phyloP scores from a whole-genome alignment of 2,888 invertebrate genomes.

The Ypsolopha scabrella region DNA sequence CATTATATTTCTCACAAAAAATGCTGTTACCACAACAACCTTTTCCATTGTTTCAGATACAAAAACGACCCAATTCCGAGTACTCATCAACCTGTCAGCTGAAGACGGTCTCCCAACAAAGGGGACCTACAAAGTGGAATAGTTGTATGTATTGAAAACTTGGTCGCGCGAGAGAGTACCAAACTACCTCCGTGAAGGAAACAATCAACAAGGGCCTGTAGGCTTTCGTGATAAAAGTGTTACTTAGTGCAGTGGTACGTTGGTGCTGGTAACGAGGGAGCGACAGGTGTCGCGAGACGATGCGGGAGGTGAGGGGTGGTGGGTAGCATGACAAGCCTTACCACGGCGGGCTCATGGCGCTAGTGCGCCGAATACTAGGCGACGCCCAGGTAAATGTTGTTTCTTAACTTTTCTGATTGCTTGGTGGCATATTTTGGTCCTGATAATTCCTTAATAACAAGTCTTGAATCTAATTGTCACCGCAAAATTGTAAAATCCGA shows the following conservation, averaged over 20 bases:
- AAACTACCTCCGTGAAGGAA: too few species aligned
- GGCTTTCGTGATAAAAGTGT: background rate
- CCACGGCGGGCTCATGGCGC: slow-evolving; percentile 83
- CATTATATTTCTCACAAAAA: too few species aligned
- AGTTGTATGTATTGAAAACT: slow-evolving; percentile 10
- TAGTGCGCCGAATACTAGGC: slow-evolving; percentile 87
- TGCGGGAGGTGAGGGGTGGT: slow-evolving; percentile 42
- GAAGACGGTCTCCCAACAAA: slow-evolving; percentile 11
- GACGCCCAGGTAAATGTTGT: slow-evolving; percentile 80
- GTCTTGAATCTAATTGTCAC: too few species aligned
- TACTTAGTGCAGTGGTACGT: background rate
- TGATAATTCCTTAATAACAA: too few species aligned
- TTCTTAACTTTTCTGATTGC: background rate
- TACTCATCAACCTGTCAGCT: slow-evolving; percentile 15
- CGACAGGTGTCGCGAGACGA: slow-evolving; percentile 30
- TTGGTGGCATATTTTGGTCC: background rate
- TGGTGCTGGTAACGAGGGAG: slow-evolving; percentile 11
- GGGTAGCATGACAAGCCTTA: slow-evolving; percentile 68
- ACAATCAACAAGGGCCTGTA: too few species aligned
- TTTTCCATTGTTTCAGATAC: too few species aligned
- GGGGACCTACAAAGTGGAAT: slow-evolving; percentile 30
- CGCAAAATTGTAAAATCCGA: too few species aligned
- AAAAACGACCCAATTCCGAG: background rate
- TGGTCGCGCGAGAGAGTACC: too few species aligned
- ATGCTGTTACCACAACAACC: too few species aligned